Evolutionary conservation across 2,113 vertebrate species (phyloP), one percentile per base, ranked within the genome.

Genomic region (Emydocephalus ijimae): DNA sequence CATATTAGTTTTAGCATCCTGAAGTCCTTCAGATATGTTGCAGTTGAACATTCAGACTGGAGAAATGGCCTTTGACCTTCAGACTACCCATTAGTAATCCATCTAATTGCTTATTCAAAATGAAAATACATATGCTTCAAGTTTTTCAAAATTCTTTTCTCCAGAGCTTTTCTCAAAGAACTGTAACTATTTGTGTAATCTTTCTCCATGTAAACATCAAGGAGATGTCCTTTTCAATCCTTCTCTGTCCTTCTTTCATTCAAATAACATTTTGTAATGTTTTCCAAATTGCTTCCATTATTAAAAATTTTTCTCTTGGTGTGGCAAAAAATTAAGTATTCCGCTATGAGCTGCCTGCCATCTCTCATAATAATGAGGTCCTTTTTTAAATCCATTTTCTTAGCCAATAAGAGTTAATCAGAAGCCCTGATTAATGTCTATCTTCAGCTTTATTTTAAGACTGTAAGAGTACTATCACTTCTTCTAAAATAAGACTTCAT

Each of bases 251-350:
- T 55, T 34, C 52, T 21, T n/a, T 64, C 52, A 85, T 88, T 57
- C 39, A 86, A 88, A 34, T 39, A 93, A 56, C 0, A 5, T 34
- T 90, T 88, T 89, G 81, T 92, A 64, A 92, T 64, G 34, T 50
- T 1, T 94, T 52, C 94, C 93, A 88, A 87, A 61, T 69, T 88
- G 2, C 59, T 92, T 94, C 74, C 12, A 1, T 94, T 95, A 50
- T 94, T 55, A 95, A 93, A 93, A 87, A 12, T 4, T 94, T 1
- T 54, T 14, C 29, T 61, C 0, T 57, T 88, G 52, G 89, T 95
- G 94, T 39, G 93, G 61, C 3, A 24, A 85, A 14, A 89, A 52
- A 86, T 3, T 92, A 91, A 93, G 54, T 0, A 11, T 92, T 94
- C 92, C 56, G 45, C 3, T 4, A 14, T 64, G 21, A 95, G 7